Evolutionary conservation across 2,888 invertebrate species (phyloP).

Genomic region (Ochropacha duplaris): DNA sequence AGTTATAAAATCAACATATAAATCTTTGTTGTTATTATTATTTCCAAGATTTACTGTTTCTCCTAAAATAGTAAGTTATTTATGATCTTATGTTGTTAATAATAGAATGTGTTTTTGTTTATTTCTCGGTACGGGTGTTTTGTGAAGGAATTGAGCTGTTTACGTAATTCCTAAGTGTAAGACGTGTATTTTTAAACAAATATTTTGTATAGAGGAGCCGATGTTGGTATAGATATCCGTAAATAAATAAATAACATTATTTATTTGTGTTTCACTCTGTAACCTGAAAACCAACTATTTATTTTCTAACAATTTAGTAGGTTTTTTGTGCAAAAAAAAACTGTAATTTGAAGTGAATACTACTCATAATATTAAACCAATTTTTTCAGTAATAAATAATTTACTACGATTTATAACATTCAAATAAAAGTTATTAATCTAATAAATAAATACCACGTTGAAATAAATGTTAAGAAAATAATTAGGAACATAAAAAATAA

Average conservation of each 20-base stretch:
- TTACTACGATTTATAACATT: background rate
- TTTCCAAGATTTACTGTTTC: too few species aligned
- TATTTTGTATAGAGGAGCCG: slow-evolving; percentile 66
- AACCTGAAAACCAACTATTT: background rate
- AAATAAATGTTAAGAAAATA: background rate
- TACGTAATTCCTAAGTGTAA: slow-evolving; percentile 31
- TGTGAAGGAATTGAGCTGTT: slow-evolving; percentile 42
- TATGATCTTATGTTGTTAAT: background rate
- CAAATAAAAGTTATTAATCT: background rate
- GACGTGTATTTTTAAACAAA: slow-evolving; percentile 49
- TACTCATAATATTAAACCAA: background rate
- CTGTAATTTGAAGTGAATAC: too few species aligned
- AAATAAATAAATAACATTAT: slow-evolving; percentile 17
- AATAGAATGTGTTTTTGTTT: slow-evolving; percentile 2
- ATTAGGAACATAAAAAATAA: too few species aligned
- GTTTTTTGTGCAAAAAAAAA: too few species aligned
- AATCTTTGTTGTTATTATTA: background rate
- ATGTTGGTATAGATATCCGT: slow-evolving; percentile 54
- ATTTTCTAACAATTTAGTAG: background rate
- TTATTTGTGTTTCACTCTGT: slow-evolving; percentile 33
- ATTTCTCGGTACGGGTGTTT: slow-evolving; percentile 4
- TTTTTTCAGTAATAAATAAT: background rate
- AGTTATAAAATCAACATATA: background rate
- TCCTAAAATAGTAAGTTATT: background rate
- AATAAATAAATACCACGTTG: background rate